A percentile compares a stretch with the other conserved stretches of the same genome.
Conservation (phyloP, 2,888 invertebrate species). For the Callyntrura sp. region DNA sequence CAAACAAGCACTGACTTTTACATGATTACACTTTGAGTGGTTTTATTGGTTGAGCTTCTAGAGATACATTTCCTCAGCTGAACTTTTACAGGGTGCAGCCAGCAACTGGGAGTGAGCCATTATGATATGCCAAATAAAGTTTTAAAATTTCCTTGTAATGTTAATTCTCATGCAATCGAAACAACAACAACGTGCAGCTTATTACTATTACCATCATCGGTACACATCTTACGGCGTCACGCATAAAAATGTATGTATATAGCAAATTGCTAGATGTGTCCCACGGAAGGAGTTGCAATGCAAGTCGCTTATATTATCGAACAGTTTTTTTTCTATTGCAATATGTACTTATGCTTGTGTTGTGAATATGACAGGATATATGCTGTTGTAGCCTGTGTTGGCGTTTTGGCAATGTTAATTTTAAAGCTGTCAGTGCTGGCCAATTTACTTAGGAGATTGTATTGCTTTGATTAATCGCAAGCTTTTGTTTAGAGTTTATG, state of each 20-base stretch:
- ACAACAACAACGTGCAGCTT: neutral
- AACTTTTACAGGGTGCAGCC: constrained; percentile 56
- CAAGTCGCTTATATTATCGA: neutral
- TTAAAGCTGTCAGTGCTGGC: neutral
- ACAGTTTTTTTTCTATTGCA: neutral
- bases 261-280: too few relatives aligned
- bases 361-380: too few relatives aligned
- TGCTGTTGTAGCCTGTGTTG: neutral
- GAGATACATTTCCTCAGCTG: neutral
- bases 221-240: neutral
- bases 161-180: neutral
- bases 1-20: constrained; percentile 74
- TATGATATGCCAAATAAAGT: constrained; percentile 64
- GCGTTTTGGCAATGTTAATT: neutral
- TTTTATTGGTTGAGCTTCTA: constrained; percentile 59
- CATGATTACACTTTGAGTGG: constrained; percentile 57
- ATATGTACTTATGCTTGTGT: too few relatives aligned
- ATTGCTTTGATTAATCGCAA: neutral
- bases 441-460: neutral
- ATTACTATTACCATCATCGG: neutral
- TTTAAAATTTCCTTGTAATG: constrained; percentile 20
- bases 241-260: neutral
- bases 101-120: constrained; percentile 64
- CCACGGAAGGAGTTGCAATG: neutral
- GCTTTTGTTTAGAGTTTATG: neutral